phyloP scores from a whole-genome alignment of 64 coral and sea anemone species.

The Cladopsammia gracilis region DNA sequence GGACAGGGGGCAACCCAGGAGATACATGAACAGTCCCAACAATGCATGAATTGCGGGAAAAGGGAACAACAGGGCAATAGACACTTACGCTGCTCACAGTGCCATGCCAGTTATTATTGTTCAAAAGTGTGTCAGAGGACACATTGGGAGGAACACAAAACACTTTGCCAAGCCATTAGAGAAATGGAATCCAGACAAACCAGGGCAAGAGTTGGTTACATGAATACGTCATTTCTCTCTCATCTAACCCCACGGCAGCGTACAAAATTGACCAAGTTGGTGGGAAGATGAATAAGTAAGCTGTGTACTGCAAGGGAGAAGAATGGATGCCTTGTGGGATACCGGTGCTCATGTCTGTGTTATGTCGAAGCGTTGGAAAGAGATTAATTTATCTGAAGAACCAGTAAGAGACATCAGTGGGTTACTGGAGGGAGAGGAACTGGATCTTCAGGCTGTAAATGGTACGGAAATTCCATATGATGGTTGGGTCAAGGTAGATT shows the following conservation, averaged over 20 bases:
- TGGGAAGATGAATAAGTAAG: not conserved
- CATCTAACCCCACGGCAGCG: not conserved
- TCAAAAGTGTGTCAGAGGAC: not conserved
- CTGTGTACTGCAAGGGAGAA: slow-evolving; percentile 31
- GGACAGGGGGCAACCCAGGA: not conserved
- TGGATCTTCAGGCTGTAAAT: slow-evolving; percentile 32
- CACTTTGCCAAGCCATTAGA: slow-evolving; percentile 2
- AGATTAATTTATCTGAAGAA: slow-evolving; percentile 3
- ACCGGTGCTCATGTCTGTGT: slow-evolving; percentile 42
- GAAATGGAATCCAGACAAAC: not conserved
- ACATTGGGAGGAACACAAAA: not conserved
- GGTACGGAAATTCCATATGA: no score
- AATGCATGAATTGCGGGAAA: slow-evolving; percentile 13
- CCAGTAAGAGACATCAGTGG: slow-evolving; percentile 16
- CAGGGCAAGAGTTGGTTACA: not conserved
- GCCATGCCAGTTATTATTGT: not conserved
- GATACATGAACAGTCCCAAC: not conserved
- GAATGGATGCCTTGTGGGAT: slow-evolving; percentile 32
- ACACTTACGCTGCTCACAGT: not conserved
- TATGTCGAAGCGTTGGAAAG: slow-evolving; percentile 36
- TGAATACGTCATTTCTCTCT: not conserved
- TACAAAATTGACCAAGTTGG: not conserved
- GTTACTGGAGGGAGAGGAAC: slow-evolving; percentile 11
- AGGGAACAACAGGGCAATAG: not conserved
- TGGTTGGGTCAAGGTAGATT: no score